Evolutionary conservation across 2,113 vertebrate species (phyloP).

Genomic region (Rattus rattus): DNA sequence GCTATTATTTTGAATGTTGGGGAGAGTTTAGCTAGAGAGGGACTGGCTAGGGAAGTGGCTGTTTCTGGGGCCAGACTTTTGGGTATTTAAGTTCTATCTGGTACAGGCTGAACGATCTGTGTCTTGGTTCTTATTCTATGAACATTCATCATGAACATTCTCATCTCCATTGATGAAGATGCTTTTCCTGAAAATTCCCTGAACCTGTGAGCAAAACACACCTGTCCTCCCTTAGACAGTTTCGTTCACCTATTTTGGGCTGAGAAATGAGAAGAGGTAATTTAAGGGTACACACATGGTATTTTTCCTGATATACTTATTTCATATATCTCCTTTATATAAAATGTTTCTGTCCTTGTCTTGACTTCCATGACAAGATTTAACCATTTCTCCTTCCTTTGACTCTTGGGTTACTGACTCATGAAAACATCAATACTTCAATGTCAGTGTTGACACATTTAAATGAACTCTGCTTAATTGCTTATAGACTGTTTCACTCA

Average conservation of each 20-base stretch:
- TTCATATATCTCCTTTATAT: background rate
- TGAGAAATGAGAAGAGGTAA: background rate
- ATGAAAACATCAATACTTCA: conserved; percentile 6
- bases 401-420: background rate
- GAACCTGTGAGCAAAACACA: background rate
- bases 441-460: background rate
- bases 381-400: background rate
- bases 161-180: rapidly evolving
- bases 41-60: too few species aligned
- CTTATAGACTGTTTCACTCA: background rate
- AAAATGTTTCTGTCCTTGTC: background rate
- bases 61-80: background rate
- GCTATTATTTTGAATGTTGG: background rate
- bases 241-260: background rate
- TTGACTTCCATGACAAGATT: background rate
- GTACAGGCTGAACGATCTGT: background rate
- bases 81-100: background rate
- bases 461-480: conserved; percentile 36
- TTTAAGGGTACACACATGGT: background rate
- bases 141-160: background rate
- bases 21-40: rapidly evolving
- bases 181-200: background rate
- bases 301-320: background rate
- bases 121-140: background rate
- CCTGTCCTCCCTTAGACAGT: background rate